Conservation (phyloP, 2,113 vertebrate genomes). For the Calypte anna region DNA sequence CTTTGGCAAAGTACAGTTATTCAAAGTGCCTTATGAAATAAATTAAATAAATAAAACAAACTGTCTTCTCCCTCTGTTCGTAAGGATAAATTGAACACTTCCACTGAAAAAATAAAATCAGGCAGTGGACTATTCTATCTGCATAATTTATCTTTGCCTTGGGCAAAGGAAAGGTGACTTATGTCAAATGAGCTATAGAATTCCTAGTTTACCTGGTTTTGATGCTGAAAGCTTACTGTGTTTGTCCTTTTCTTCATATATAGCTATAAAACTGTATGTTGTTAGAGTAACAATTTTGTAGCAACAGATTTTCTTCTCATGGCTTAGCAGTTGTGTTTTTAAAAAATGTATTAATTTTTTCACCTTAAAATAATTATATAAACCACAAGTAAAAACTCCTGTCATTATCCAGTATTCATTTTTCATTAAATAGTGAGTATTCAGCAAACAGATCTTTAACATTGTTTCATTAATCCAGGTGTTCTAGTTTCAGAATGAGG, state of each 20-base stretch:
- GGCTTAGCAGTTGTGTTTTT: neutral
- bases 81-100: neutral
- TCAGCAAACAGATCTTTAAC: neutral
- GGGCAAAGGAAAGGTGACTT: neutral
- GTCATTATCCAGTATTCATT: neutral
- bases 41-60: constrained; percentile 51
- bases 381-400: neutral
- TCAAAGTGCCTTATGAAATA: constrained; percentile 49
- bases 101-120: neutral
- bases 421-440: neutral
- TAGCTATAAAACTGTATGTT: neutral
- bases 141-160: neutral
- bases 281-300: neutral
- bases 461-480: neutral
- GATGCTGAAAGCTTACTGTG: neutral
- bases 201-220: neutral
- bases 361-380: neutral
- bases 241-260: neutral
- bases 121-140: neutral
- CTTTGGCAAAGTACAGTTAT: constrained; percentile 25
- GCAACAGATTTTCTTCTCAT: neutral
- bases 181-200: neutral
- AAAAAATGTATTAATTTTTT: neutral
- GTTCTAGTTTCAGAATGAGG: neutral
- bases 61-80: constrained; percentile 6